Evolutionary conservation across 2,113 vertebrate genomes (phyloP).

Genomic region (Crotophaga sulcirostris): DNA sequence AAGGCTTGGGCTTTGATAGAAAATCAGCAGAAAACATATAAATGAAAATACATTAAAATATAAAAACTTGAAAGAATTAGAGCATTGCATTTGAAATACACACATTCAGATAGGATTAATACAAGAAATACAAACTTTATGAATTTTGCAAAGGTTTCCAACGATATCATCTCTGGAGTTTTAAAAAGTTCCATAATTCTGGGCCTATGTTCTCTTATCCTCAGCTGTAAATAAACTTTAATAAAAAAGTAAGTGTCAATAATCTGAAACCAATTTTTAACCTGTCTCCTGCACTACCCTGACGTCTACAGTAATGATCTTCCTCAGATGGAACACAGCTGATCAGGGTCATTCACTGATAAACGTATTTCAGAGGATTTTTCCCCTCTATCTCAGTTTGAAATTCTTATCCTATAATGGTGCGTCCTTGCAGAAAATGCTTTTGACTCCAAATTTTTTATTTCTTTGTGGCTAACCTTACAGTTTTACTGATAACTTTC

Average conservation of each 20-base stretch:
- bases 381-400: constrained; percentile 60
- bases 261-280: constrained; percentile 76
- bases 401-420: constrained; percentile 72
- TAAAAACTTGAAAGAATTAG: constrained; percentile 39
- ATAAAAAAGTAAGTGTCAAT: constrained; percentile 71
- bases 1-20: neutral
- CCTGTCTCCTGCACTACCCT: constrained; percentile 57
- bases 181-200: constrained; percentile 61
- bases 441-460: constrained; percentile 37
- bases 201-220: constrained; percentile 55
- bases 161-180: constrained; percentile 66
- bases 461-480: constrained; percentile 6
- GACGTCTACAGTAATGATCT: constrained; percentile 63
- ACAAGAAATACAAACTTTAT: constrained; percentile 42
- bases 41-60: constrained; percentile 32
- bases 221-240: constrained; percentile 69
- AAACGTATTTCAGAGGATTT: constrained; percentile 79
- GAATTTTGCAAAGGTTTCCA: constrained; percentile 62
- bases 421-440: constrained; percentile 59
- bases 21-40: neutral
- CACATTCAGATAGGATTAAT: constrained; percentile 49
- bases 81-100: constrained; percentile 40
- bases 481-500: neutral
- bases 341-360: constrained; percentile 78
- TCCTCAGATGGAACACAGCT: constrained; percentile 64